phyloP scores from a whole-genome alignment of 2,888 invertebrate species.

The Malachius bipustulatus region DNA sequence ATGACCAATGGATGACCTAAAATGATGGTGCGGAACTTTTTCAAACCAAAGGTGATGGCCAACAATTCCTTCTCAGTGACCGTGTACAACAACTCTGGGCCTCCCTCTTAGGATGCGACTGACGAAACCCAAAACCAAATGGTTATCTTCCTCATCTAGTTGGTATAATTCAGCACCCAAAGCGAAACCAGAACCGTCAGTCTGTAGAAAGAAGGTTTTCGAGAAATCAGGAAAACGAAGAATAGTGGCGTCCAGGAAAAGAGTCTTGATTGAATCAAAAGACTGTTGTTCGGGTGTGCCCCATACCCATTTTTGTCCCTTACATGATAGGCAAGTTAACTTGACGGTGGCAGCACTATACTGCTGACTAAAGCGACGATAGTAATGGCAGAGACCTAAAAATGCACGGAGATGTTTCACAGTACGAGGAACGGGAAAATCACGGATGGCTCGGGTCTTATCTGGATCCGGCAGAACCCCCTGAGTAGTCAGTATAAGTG shows the following conservation, averaged over 20 bases:
- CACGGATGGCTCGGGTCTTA: too few species aligned
- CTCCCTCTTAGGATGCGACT: conserved; percentile 5
- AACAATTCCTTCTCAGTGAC: too few species aligned
- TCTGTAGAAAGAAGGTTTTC: conserved; percentile 1
- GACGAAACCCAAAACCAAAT: conserved; percentile 7
- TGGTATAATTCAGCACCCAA: conserved; percentile 7
- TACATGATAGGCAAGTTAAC: too few species aligned
- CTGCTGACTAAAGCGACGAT: conserved; percentile 6
- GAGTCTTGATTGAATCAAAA: neutral
- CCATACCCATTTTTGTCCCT: neutral
- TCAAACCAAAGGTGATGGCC: too few species aligned
- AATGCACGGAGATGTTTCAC: conserved; percentile 6
- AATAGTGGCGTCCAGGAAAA: conserved; percentile 4
- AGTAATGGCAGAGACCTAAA: conserved; percentile 5
- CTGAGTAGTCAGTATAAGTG: too few species aligned
- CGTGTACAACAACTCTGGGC: neutral
- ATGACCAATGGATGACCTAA: conserved; percentile 10
- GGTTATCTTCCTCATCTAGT: conserved; percentile 6
- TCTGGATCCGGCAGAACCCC: too few species aligned
- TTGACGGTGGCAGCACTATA: conserved; percentile 1
- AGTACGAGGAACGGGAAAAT: conserved; percentile 1
- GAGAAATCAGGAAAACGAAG: conserved; percentile 4
- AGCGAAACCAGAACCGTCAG: conserved; percentile 5
- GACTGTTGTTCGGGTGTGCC: neutral
- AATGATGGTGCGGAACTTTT: too few species aligned